Base-by-base conservation (phyloP, 1,140 invertebrate species). In the Ceratina japonica region DNA sequence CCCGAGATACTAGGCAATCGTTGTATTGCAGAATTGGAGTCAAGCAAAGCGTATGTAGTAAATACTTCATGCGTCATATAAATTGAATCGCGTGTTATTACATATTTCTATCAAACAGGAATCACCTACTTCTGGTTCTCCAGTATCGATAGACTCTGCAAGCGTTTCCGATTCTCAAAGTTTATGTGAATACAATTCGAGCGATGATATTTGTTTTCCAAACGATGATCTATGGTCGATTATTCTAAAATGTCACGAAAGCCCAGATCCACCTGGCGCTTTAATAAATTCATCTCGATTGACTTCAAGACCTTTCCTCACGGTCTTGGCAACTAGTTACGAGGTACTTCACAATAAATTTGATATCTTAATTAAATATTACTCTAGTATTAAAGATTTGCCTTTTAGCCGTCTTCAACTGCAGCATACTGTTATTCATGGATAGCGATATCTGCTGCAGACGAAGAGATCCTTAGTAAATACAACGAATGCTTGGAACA, bases 311-410 rank as follows among this genome's bases (percentile, higher is more conserved):
- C 94, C 95, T 0, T 86, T 95, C 65, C 88, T 95, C 3, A 93
- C 94, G 27, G 91, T 96, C 56, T 90, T 96, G 12, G 95, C 95
- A 24, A 94, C 94, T 62, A 95, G 94, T 88, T 95, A 95, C 85
- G 95, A 95, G 92, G 95, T 95, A 86, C 62, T 24, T 64, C 54
- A 24, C 1, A 20, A n/a, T 37, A 61, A 31, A 59, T 73, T 22
- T 3, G 52, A 27, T 59, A 1, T 37, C 51, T n/a, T 37, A 18
- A 13, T 22, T n/a, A n/a, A n/a, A n/a, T n/a, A n/a, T n/a, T n/a
- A n/a, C 0, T 27, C 27, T 61, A n/a, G 49, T 27, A 64, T 20
- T 63, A 64, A 56, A n/a, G 66, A 62, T 1, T 54, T 79, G 58
- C 62, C 16, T 72, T 84, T 82, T 81, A 95, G 94, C 95, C 95